Percentiles rank a stretch among this genome's conserved stretches.
Evolutionary conservation across 2,797 vertebrate genomes (phyloP).

Genomic region (Salmo trutta): DNA sequence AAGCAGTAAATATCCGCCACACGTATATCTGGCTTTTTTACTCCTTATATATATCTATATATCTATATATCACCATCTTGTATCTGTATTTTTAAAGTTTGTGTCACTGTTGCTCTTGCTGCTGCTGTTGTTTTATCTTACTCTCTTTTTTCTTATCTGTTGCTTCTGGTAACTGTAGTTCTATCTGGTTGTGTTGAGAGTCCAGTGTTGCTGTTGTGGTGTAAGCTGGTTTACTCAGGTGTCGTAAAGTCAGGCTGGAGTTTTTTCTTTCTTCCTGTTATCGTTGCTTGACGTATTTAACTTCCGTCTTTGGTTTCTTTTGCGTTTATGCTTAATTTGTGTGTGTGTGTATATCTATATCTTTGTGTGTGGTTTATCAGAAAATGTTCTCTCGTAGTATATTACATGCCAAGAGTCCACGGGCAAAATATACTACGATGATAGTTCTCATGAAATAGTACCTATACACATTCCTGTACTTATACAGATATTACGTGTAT

Average conservation of each 20-base stretch:
- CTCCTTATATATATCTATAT: constrained; percentile 34
- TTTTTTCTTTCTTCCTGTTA: constrained; percentile 68
- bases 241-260: constrained; percentile 71
- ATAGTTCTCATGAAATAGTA: constrained; percentile 29
- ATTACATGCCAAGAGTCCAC: constrained; percentile 77
- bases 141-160: constrained; percentile 59
- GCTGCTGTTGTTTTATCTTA: constrained; percentile 67
- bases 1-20: constrained; percentile 88
- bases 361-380: constrained; percentile 44
- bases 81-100: constrained; percentile 75
- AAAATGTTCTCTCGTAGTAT: constrained; percentile 67
- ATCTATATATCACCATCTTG: constrained; percentile 70
- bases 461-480: constrained; percentile 24
- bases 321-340: constrained; percentile 20
- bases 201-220: constrained; percentile 77
- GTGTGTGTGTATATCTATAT: constrained; percentile 61
- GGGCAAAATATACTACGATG: constrained; percentile 69
- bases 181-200: constrained; percentile 70
- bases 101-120: constrained; percentile 69
- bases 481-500: constrained; percentile 30
- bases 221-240: constrained; percentile 74
- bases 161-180: constrained; percentile 74
- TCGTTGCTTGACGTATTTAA: constrained; percentile 72
- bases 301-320: constrained; percentile 50
- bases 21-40: constrained; percentile 79